phyloP scores from a whole-genome alignment of 2,888 invertebrate genomes.

The Cheilosia vulpina region DNA sequence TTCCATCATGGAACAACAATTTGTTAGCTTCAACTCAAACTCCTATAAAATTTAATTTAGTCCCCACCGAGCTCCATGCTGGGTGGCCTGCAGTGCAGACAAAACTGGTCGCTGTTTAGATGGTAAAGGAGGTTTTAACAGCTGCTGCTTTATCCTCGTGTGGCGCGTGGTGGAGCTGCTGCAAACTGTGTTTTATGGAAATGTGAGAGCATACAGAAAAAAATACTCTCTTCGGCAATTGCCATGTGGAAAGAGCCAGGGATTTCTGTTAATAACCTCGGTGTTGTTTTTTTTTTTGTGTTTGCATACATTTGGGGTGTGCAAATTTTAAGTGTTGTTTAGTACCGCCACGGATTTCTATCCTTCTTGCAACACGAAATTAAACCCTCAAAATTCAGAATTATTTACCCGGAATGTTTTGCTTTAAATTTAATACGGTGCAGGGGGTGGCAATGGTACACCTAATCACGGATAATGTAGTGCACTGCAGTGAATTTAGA shows the following conservation, averaged over 20 bases:
- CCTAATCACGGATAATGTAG: slow-evolving; percentile 10
- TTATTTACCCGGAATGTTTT: slow-evolving; percentile 17
- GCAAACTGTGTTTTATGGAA: slow-evolving; percentile 20
- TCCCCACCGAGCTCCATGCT: neutral
- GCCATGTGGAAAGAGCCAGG: slow-evolving; percentile 2
- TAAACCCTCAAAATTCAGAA: slow-evolving; percentile 1
- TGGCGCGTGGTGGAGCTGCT: neutral
- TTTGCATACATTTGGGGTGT: neutral
- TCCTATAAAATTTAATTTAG: slow-evolving; percentile 40
- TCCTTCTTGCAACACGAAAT: neutral
- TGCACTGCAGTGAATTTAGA: slow-evolving; percentile 6
- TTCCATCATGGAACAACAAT: slow-evolving; percentile 6
- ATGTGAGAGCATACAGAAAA: slow-evolving; percentile 3
- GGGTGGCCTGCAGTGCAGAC: slow-evolving; percentile 4
- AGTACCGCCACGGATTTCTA: neutral
- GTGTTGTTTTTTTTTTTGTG: neutral
- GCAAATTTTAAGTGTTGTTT: neutral
- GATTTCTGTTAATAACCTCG: neutral
- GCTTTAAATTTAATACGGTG: neutral
- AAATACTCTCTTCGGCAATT: slow-evolving; percentile 26
- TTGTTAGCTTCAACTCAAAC: slow-evolving; percentile 28
- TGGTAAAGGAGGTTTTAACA: neutral
- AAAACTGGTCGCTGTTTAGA: neutral
- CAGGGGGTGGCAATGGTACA: neutral
- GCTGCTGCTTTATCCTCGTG: slow-evolving; percentile 20